A percentile compares a stretch with the other conserved stretches of the same genome.
Conservation (phyloP, 2,113 vertebrate genomes). For the Mionectes macconnelli region DNA sequence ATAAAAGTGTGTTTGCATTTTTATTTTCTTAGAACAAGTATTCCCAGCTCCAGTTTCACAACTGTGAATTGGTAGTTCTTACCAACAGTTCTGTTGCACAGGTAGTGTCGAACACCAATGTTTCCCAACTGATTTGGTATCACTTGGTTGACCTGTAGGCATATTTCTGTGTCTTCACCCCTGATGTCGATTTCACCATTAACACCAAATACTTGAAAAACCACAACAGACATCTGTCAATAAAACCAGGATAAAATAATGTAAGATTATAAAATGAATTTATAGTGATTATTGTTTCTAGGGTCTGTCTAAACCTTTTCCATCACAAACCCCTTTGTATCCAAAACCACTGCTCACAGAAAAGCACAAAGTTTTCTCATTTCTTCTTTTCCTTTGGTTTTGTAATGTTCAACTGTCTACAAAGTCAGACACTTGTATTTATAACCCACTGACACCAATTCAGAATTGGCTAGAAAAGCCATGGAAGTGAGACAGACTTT, state of each 20-base stretch:
- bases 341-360: neutral
- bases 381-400: neutral
- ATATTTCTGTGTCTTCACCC: slow-evolving; percentile 88
- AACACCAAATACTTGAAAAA: slow-evolving; percentile 89
- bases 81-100: slow-evolving; percentile 91
- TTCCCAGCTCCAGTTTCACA: neutral
- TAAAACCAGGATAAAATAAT: slow-evolving; percentile 22
- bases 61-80: slow-evolving; percentile 43
- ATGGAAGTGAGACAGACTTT: neutral
- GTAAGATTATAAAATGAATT: neutral
- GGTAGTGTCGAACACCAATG: slow-evolving; percentile 89
- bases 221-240: slow-evolving; percentile 91
- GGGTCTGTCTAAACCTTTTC: neutral
- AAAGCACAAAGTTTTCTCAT: neutral
- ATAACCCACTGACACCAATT: neutral
- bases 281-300: neutral
- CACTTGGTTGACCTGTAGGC: slow-evolving; percentile 88
- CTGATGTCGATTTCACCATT: slow-evolving; percentile 87
- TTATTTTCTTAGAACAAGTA: neutral
- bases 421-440: neutral
- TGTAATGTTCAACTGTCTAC: neutral
- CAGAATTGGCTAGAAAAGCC: neutral
- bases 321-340: neutral
- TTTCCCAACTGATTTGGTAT: slow-evolving; percentile 90
- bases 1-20: neutral